These are phyloP conservation scores for Mergus octosetaceus DNA, from an alignment of 2,797 vertebrate genomes.

Conservation along the genomic window DNA sequence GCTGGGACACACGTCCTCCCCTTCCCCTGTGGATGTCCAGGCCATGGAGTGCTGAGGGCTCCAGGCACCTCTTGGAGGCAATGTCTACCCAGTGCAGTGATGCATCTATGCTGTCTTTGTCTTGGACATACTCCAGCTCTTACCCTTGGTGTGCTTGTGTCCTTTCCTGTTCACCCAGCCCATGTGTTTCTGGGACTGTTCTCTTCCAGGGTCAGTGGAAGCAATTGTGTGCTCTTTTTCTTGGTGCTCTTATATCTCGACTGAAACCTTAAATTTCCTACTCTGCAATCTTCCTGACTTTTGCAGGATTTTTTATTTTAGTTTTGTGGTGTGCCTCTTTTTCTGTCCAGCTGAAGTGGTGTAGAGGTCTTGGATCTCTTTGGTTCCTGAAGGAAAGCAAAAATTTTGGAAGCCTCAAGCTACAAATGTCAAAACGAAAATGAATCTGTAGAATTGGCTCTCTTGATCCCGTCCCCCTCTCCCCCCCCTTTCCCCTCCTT, in stretches of 20 bases:
- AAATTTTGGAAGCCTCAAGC: not conserved
- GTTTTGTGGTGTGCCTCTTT: not conserved
- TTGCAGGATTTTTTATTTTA: not conserved
- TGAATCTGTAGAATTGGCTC: not conserved
- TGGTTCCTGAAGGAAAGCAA: not conserved
- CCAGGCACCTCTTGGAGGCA: too few relatives aligned
- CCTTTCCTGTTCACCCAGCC: not conserved
- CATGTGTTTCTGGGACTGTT: not conserved
- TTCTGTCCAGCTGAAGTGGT: not conserved
- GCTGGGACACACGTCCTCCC: rapidly evolving
- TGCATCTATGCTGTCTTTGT: rapidly evolving
- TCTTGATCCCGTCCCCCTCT: not conserved
- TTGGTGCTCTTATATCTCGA: not conserved
- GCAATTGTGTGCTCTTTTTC: not conserved
- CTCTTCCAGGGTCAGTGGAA: not conserved
- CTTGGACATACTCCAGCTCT: not conserved
- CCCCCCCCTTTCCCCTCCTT: too few relatives aligned
- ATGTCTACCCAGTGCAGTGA: rapidly evolving
- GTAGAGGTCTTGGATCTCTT: not conserved
- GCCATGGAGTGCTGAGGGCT: not conserved
- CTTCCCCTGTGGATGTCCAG: not conserved
- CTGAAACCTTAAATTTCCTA: not conserved
- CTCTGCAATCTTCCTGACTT: not conserved
- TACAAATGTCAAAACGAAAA: not conserved
- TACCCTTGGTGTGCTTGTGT: not conserved